These are phyloP conservation scores for Fukomys damarensis DNA, from an alignment of 2,113 vertebrate species.

Conservation along the genomic window DNA sequence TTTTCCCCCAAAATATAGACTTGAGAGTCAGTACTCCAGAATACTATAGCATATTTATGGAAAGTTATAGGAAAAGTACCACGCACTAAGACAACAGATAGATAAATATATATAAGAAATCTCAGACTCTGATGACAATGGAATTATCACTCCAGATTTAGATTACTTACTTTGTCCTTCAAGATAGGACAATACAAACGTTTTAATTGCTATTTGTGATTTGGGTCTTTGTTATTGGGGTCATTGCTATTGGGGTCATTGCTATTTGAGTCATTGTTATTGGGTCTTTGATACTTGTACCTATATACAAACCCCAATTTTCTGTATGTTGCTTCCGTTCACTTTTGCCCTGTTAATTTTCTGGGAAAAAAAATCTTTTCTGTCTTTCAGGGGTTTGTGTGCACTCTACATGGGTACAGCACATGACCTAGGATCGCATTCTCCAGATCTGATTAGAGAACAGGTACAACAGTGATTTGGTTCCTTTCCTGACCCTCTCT, in stretches of 20 bases:
- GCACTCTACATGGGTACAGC: not conserved
- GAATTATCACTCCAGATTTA: not conserved
- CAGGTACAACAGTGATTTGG: not conserved
- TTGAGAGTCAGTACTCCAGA: not conserved
- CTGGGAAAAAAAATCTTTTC: not conserved
- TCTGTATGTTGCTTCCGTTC: not conserved
- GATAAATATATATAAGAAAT: not conserved
- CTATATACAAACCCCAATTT: not conserved
- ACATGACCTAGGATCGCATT: not conserved
- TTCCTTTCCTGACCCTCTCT: not conserved
- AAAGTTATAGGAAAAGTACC: not conserved
- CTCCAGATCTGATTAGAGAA: not conserved
- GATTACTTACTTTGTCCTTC: not conserved
- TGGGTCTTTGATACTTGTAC: not conserved
- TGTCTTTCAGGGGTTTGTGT: not conserved
- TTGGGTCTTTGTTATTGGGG: no score
- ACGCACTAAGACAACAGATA: not conserved
- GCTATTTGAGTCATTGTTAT: no score
- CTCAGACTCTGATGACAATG: not conserved
- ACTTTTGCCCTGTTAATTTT: not conserved
- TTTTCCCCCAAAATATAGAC: not conserved
- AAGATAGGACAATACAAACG: not conserved
- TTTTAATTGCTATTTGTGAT: no score
- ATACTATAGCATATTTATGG: not conserved
- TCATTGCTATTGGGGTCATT: no score